phyloP scores from a whole-genome alignment of 2,797 vertebrate species.

The Leucoraja ocellata region DNA sequence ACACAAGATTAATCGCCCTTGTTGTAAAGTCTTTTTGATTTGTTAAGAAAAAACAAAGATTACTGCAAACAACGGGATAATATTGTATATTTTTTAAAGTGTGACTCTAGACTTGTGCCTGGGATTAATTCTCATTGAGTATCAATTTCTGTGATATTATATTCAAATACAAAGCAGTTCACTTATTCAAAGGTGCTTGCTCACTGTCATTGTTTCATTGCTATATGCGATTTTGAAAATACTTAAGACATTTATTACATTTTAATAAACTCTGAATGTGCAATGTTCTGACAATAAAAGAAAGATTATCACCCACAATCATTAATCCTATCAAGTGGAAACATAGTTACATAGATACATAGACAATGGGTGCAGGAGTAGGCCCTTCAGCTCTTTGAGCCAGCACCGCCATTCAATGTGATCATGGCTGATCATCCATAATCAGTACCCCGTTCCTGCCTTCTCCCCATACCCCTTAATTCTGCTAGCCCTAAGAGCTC shows the following conservation, averaged over 20 bases:
- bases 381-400: too few relatives aligned
- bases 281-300: background rate
- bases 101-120: background rate
- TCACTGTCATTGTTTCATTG: conserved; percentile 3
- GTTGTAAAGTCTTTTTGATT: background rate
- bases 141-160: background rate
- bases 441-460: too few relatives aligned
- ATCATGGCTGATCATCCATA: too few relatives aligned
- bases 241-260: background rate
- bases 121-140: background rate
- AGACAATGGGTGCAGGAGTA: too few relatives aligned
- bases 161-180: background rate
- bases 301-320: conserved; percentile 9
- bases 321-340: background rate
- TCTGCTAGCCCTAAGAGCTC: too few relatives aligned
- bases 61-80: background rate
- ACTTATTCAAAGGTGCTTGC: conserved; percentile 19
- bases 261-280: conserved; percentile 20
- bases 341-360: too few relatives aligned
- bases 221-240: background rate
- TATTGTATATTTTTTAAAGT: background rate
- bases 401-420: too few relatives aligned
- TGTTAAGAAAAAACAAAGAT: conserved; percentile 14
- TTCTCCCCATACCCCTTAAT: too few relatives aligned
- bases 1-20: background rate